Percentiles rank a stretch among this genome's conserved stretches.
Evolutionary conservation across 1,140 invertebrate genomes (phyloP).

Genomic region (Lasioglossum albipes): DNA sequence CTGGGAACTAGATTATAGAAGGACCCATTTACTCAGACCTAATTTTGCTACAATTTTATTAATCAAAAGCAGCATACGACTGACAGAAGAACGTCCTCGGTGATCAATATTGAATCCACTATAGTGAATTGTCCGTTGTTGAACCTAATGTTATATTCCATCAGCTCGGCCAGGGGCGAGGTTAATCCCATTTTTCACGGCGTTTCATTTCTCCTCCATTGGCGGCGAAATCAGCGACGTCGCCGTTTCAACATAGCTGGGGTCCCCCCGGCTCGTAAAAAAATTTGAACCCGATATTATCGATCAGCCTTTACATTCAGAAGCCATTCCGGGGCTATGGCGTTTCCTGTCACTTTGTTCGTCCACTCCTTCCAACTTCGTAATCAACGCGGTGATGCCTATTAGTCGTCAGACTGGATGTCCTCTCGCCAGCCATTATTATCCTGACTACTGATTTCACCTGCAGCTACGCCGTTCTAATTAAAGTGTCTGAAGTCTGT

Average conservation of each 20-base stretch:
- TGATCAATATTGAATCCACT: no score
- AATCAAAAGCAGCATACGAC: no score
- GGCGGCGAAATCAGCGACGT: background rate
- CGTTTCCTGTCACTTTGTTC: conserved; percentile 54
- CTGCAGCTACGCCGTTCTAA: conserved; percentile 49
- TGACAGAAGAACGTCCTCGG: no score
- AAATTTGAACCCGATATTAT: conserved; percentile 36
- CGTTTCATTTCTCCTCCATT: background rate
- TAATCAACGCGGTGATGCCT: conserved; percentile 47
- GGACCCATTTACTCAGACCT: no score
- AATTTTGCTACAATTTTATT: no score
- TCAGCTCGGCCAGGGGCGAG: background rate
- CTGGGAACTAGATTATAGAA: no score
- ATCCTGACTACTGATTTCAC: conserved; percentile 58
- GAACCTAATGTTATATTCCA: background rate
- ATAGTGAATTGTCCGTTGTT: no score
- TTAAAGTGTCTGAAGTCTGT: conserved; percentile 59
- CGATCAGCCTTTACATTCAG: conserved; percentile 34
- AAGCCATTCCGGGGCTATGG: conserved; percentile 5
- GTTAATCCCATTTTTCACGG: background rate
- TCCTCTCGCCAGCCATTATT: conserved; percentile 49
- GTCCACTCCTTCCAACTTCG: conserved; percentile 45
- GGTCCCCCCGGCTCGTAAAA: background rate
- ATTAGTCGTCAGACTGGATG: conserved; percentile 48
- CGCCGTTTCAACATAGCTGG: background rate